Evolutionary conservation across 2,888 invertebrate species (phyloP).

Genomic region (Drosophila mimica): DNA sequence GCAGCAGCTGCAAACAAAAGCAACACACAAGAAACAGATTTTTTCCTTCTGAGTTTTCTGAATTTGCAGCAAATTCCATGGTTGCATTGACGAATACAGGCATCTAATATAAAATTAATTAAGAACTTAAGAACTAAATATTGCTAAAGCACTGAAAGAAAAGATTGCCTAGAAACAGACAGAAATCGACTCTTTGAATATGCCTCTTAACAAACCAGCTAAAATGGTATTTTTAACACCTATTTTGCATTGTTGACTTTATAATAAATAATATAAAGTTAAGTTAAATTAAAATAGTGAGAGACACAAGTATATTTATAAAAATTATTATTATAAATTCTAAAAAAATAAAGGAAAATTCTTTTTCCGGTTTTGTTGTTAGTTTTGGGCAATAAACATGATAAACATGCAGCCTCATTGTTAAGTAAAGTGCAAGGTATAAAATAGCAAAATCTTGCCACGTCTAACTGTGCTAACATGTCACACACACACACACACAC

Average conservation of each 20-base stretch:
- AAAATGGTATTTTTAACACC: neutral
- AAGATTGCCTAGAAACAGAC: neutral
- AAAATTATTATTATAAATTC: no score
- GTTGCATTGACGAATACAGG: neutral
- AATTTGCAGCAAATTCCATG: neutral
- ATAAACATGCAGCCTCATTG: conserved; percentile 1
- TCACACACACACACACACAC: conserved; percentile 44
- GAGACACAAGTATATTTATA: neutral
- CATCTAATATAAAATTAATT: neutral
- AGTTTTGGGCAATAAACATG: neutral
- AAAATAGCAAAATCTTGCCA: conserved; percentile 28
- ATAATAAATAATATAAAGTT: neutral
- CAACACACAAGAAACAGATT: neutral
- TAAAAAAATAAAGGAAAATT: neutral
- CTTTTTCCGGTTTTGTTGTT: neutral
- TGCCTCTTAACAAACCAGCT: neutral
- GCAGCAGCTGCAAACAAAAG: neutral
- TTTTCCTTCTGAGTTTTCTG: neutral
- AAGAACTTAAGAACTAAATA: neutral
- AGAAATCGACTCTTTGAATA: neutral
- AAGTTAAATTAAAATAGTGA: neutral
- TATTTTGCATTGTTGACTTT: neutral
- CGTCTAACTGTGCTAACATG: conserved; percentile 65
- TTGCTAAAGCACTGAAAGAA: neutral
- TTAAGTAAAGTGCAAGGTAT: conserved; percentile 7